A percentile compares a stretch with the other conserved stretches of the same genome.
phyloP scores from a whole-genome alignment of 2,113 vertebrate genomes.

The Urocynchramus pylzowi region DNA sequence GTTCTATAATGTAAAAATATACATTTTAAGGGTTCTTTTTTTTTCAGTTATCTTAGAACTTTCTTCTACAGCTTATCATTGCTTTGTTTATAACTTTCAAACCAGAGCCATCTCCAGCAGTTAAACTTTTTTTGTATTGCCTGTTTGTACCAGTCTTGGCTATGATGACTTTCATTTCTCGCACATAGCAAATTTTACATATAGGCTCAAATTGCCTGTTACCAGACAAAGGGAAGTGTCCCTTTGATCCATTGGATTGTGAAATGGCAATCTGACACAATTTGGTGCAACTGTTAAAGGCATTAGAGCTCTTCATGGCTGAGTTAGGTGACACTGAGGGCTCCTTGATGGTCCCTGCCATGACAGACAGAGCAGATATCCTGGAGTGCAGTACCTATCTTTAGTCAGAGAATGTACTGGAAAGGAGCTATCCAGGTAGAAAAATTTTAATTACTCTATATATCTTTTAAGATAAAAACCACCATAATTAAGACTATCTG shows the following conservation, averaged over 20 bases:
- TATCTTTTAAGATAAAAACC: neutral
- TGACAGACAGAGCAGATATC: neutral
- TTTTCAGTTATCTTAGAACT: neutral
- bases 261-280: neutral
- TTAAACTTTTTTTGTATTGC: neutral
- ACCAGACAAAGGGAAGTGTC: neutral
- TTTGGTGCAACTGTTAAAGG: neutral
- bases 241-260: neutral
- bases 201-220: neutral
- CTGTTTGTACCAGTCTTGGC: accelerated
- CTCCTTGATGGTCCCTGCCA: neutral
- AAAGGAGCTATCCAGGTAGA: neutral
- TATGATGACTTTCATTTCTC: neutral
- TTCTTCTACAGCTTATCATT: neutral
- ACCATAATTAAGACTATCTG: neutral
- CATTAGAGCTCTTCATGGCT: neutral
- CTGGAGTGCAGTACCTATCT: neutral
- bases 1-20: neutral
- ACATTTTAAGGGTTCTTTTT: neutral
- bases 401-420: neutral
- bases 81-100: neutral
- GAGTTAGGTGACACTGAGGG: neutral
- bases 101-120: neutral
- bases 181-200: neutral
- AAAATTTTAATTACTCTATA: neutral